Evolutionary conservation across 2,888 invertebrate genomes (phyloP).

Genomic region (Acleris sparsana): DNA sequence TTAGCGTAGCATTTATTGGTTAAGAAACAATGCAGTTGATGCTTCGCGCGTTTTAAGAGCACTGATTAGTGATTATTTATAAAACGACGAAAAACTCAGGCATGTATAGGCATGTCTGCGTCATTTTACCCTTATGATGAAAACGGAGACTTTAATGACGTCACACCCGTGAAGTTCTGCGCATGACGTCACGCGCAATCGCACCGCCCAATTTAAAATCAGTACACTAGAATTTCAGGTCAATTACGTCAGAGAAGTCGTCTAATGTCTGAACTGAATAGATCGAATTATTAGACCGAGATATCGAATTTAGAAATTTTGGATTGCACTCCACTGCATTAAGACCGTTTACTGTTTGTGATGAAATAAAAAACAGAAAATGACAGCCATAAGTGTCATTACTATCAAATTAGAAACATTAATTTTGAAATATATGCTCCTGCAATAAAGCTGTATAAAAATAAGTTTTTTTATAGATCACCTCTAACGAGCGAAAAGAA

Average conservation of each 20-base stretch:
- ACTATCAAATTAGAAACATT: too few species aligned
- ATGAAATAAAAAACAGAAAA: too few species aligned
- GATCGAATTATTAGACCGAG: neutral
- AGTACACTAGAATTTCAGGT: slow-evolving; percentile 26
- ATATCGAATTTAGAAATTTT: neutral
- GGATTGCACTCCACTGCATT: neutral
- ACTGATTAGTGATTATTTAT: slow-evolving; percentile 27
- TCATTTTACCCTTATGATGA: slow-evolving; percentile 18
- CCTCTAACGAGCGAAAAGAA: too few species aligned
- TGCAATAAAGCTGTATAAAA: too few species aligned
- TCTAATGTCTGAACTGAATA: neutral
- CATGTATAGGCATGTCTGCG: neutral
- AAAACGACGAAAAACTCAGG: neutral
- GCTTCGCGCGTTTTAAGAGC: slow-evolving; percentile 14
- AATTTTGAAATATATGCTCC: too few species aligned
- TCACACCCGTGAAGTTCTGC: slow-evolving; percentile 57
- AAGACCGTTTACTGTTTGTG: too few species aligned
- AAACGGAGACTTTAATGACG: slow-evolving; percentile 47
- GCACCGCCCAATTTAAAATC: slow-evolving; percentile 20
- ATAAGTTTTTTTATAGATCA: too few species aligned
- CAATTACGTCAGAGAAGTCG: slow-evolving; percentile 12
- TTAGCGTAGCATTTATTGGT: neutral
- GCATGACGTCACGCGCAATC: slow-evolving; percentile 58
- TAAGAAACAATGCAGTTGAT: slow-evolving; percentile 13
- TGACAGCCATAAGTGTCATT: too few species aligned